These are phyloP conservation scores for Saimiri boliviensis DNA, from an alignment of 2,113 vertebrate species.

Conservation along the genomic window DNA sequence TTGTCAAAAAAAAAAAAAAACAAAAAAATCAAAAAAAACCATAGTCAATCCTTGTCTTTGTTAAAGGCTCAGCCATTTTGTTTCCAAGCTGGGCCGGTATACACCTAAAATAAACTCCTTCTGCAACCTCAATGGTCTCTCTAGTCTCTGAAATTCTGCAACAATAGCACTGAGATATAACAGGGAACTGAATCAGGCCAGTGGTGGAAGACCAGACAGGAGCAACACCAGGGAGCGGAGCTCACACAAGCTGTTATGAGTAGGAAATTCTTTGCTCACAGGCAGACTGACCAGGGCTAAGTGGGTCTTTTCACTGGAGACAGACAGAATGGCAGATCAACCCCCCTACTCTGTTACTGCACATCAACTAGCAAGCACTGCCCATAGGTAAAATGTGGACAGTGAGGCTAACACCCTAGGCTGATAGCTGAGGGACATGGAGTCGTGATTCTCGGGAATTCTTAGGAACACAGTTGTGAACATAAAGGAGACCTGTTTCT, in stretches of 20 bases:
- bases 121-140: no score
- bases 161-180: not conserved
- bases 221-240: not conserved
- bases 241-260: not conserved
- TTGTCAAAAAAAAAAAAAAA: no score
- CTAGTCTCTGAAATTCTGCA: no score
- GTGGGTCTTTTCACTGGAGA: not conserved
- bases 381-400: not conserved
- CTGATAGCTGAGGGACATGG: accelerated
- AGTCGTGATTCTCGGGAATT: no score
- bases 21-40: no score
- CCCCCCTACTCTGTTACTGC: not conserved
- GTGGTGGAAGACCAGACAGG: not conserved
- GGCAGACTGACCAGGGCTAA: not conserved
- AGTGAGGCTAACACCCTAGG: not conserved
- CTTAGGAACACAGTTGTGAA: no score
- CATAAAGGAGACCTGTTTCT: not conserved
- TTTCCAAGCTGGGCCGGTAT: no score
- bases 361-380: not conserved
- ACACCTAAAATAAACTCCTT: no score
- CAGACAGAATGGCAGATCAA: not conserved
- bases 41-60: no score
- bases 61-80: no score
- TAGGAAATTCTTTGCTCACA: not conserved
- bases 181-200: not conserved